Base-by-base conservation (phyloP, 2,113 vertebrate genomes). In the Phycodurus eques region DNA sequence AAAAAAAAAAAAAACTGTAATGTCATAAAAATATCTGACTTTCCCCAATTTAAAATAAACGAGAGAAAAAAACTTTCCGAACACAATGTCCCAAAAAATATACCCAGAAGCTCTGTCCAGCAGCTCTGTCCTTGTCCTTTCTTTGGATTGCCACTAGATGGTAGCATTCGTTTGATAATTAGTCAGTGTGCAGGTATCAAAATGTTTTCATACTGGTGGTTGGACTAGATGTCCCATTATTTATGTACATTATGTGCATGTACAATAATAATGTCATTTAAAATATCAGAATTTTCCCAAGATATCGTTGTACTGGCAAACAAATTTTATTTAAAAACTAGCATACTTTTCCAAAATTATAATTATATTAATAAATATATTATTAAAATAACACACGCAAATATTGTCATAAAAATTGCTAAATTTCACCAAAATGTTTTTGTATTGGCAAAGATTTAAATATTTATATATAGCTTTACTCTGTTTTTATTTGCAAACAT, bases 111-210 rank as follows among this genome's bases (percentile, higher is more conserved):
- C 0, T 12, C 3, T 53, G 59, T 33, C 42, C 47, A n/a, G n/a
- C n/a, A 22, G 8, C 0, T 12, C 3, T 53, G 59, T 33, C 42
- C 47, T 43, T 74, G 60, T 51, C 59, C 39, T 53, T 53, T 51
- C 57, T 71, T 67, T 76, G n/a, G 57, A 53, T 60, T 42, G 61
- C 66, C 86, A 81, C 65, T 17, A 81, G 80, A 60, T 74, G 83
- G 82, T 74, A 78, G 80, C 33, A 53, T 75, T 27, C 72, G 51
- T 64, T 63, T 51, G 64, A 11, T 15, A 62, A 66, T 71, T 27
- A 19, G 61, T 14, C 11, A 13, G 20, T 39, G 54, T 22, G 20
- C 3, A n/a, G 8, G 22, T 61, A 5, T 13, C 59, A 31, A 61
- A 31, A 39, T 61, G 31, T 35, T 22, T 54, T 54, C 17, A 54